Base-by-base conservation (phyloP, 2,888 invertebrate species). In the Byasa hedistus region DNA sequence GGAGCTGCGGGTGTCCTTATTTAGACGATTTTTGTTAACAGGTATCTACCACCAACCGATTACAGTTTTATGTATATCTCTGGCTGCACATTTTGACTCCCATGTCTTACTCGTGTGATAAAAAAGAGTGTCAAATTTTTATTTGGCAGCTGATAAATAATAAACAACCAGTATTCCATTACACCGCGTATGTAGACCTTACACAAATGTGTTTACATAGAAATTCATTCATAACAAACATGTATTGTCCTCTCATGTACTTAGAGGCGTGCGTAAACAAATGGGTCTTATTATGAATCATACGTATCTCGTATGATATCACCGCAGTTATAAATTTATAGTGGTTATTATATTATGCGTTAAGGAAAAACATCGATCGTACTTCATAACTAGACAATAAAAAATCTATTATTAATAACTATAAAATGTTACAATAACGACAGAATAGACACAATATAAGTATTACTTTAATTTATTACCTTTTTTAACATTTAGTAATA, bases 201-300 rank as follows among this genome's bases (percentile, higher is more conserved):
- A 7, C 21, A 51, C 15, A 51, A 54, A 22, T 54, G 22, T 54
- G 22, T 21, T 21, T 54, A 54, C 52, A 22, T n/a, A 54, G 22
- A 54, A 7, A 19, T 54, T 54, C 52, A 22, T 22, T 54, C 52
- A 54, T 22, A 54, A 54, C 23, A 56, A 24, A 56, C 56, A 56
- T 56, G 27, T 27, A 56, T 56, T 24, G 22, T 23, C n/a, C 23
- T 22, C 23, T 22, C 23, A 15, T 54, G 52, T 54, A n/a, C 22
- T 22, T 54, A 4, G 10, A 12, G n/a, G 52, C 22, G 48, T 23
- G n/a, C 54, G 39, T 61, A 61, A 61, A 55, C 55, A 61, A 39
- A 61, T 24, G 22, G 15, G 36, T 39, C 19, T 54, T 55, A 24
- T 55, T 55, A 39, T 61, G 55, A 61, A 55, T 61, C 54, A 61